These are phyloP conservation scores for Pipistrellus nathusii DNA, from an alignment of 2,797 vertebrate genomes.

Conservation along the genomic window DNA sequence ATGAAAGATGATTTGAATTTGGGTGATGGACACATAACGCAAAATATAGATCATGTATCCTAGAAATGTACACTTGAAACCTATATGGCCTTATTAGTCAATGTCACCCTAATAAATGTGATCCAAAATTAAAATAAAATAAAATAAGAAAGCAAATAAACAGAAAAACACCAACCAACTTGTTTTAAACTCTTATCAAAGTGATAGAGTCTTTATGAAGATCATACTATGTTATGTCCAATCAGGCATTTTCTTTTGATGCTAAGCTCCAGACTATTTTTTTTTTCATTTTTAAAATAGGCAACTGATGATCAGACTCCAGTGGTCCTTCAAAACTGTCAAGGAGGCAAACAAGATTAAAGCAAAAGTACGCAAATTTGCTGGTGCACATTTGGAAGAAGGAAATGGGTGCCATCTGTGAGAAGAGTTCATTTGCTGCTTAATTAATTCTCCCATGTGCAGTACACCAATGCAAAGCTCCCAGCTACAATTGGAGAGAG, in stretches of 20 bases:
- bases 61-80: not conserved
- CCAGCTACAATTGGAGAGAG: constrained; percentile 45
- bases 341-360: constrained; percentile 54
- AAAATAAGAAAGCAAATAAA: not conserved
- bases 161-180: not conserved
- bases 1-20: not conserved
- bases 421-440: constrained; percentile 77
- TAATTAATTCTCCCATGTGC: constrained; percentile 76
- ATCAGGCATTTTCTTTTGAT: not conserved
- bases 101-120: not conserved
- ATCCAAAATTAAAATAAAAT: not conserved
- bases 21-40: not conserved
- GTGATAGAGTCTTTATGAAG: not conserved
- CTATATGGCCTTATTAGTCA: not conserved
- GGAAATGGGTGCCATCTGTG: constrained; percentile 73
- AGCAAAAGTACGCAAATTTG: not conserved
- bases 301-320: not conserved
- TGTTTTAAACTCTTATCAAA: not conserved
- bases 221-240: not conserved
- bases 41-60: not conserved
- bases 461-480: constrained; percentile 52
- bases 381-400: constrained; percentile 67
- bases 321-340: constrained; percentile 53
- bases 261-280: not conserved
- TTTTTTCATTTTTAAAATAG: constrained; percentile 11